Conservation (phyloP, 2,113 vertebrate species). For the Ploceus nigricollis region DNA sequence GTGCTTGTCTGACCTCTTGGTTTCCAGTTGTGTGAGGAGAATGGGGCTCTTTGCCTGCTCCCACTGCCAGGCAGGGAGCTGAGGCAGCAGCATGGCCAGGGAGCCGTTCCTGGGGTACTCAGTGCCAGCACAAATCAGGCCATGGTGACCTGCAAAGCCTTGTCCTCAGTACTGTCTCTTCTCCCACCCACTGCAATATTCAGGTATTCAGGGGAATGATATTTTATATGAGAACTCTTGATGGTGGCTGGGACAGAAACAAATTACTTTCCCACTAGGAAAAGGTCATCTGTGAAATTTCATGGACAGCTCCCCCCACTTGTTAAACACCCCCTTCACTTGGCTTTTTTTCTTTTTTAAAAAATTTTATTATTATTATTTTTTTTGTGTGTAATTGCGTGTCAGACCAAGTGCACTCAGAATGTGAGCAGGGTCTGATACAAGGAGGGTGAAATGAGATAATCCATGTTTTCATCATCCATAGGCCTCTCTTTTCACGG, state of each 20-base stretch:
- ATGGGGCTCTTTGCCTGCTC: neutral
- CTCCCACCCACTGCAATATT: neutral
- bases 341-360: neutral
- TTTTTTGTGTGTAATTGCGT: constrained; percentile 72
- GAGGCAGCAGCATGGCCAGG: rapidly evolving
- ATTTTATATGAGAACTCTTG: neutral
- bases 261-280: constrained; percentile 10
- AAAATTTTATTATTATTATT: neutral
- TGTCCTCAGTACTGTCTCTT: neutral
- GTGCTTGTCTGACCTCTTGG: neutral
- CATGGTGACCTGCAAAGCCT: neutral
- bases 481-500: constrained; percentile 92
- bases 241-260: neutral
- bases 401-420: constrained; percentile 79
- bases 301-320: neutral
- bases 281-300: constrained; percentile 54
- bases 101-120: neutral
- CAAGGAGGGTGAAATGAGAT: constrained; percentile 85
- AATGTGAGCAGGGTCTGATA: constrained; percentile 78
- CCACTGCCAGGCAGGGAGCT: neutral
- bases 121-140: neutral
- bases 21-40: neutral
- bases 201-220: neutral
- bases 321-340: neutral
- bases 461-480: constrained; percentile 91